Conservation (phyloP, 2,888 invertebrate species). For the Acrobasis suavella region DNA sequence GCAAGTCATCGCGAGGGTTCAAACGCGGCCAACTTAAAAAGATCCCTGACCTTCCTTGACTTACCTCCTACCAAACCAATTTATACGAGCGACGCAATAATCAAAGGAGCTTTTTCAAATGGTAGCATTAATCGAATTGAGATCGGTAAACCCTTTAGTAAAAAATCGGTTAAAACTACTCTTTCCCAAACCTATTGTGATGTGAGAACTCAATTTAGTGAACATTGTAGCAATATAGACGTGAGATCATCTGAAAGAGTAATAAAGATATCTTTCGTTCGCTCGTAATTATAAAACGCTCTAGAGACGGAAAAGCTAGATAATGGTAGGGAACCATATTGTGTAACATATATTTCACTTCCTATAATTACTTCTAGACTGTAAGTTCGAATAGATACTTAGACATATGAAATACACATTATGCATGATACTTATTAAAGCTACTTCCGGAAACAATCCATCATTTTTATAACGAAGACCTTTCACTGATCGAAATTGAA, state of each 20-base stretch:
- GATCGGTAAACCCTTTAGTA: conserved; percentile 80
- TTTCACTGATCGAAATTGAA: conserved; percentile 22
- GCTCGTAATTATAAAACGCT: conserved; percentile 27
- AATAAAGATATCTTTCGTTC: conserved; percentile 66
- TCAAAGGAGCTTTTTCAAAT: conserved; percentile 40
- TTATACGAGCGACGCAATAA: conserved; percentile 28
- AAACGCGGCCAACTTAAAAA: conserved; percentile 47
- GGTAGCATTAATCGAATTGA: conserved; percentile 77
- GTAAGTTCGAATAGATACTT: not conserved
- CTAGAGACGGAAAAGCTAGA: conserved; percentile 19
- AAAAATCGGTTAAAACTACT: conserved; percentile 76
- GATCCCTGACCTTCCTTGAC: conserved; percentile 60
- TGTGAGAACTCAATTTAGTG: conserved; percentile 81
- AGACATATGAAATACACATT: not conserved
- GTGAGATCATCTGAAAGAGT: conserved; percentile 62
- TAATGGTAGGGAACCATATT: conserved; percentile 17
- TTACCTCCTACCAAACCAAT: conserved; percentile 32
- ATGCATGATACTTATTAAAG: conserved; percentile 7
- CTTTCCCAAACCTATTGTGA: conserved; percentile 73
- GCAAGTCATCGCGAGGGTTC: conserved; percentile 76
- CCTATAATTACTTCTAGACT: conserved; percentile 7
- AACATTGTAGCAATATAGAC: conserved; percentile 56
- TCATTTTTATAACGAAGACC: conserved; percentile 19
- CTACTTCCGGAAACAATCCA: conserved; percentile 21
- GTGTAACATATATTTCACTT: conserved; percentile 11